phyloP scores from a whole-genome alignment of 2,888 invertebrate species.

The Leptura quadrifasciata region DNA sequence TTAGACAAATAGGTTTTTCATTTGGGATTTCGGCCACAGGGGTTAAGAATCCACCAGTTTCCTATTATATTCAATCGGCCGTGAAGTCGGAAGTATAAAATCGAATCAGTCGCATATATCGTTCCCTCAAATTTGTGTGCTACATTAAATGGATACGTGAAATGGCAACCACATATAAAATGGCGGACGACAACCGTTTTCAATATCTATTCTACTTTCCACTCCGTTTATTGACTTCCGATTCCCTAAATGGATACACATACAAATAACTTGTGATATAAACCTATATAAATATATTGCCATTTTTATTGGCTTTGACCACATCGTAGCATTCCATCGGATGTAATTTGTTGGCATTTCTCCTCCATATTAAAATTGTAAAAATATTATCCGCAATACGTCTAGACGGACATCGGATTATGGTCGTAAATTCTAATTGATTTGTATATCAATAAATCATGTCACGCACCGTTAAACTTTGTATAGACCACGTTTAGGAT shows the following conservation, averaged over 20 bases:
- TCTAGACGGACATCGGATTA: constrained; percentile 16
- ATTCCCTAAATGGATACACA: constrained; percentile 42
- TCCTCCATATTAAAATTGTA: neutral
- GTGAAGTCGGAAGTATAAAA: constrained; percentile 52
- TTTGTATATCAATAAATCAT: neutral
- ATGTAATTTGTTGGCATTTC: neutral
- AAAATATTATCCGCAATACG: constrained; percentile 2
- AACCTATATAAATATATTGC: constrained; percentile 17
- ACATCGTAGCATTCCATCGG: neutral
- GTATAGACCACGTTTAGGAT: neutral
- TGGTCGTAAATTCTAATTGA: constrained; percentile 14
- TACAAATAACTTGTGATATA: constrained; percentile 24
- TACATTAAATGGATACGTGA: constrained; percentile 53
- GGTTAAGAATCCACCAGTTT: neutral
- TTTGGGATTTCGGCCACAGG: neutral
- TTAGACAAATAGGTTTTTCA: neutral
- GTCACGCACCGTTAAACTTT: neutral
- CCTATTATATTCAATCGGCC: constrained; percentile 49
- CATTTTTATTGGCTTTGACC: neutral
- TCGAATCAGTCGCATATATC: constrained; percentile 51
- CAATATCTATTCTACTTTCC: constrained; percentile 38
- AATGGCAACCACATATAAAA: constrained; percentile 54
- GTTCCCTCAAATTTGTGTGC: constrained; percentile 51
- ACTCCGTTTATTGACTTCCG: constrained; percentile 54
- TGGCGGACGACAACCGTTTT: constrained; percentile 50